Evolutionary conservation across 2,797 vertebrate genomes (phyloP).

Genomic region (Clarias fuscus): DNA sequence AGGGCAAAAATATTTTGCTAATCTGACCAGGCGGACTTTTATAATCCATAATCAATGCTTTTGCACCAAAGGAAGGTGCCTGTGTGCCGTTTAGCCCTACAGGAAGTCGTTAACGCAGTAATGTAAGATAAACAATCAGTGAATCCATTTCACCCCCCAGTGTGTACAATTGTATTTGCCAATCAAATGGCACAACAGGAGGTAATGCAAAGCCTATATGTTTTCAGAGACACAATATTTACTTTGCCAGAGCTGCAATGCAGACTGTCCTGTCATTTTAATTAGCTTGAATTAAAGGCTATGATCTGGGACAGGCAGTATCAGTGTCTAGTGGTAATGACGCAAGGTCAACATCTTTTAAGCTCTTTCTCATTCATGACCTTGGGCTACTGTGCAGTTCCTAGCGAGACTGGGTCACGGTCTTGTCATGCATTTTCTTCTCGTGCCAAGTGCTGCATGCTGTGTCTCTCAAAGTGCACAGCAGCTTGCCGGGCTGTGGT

Average conservation of each 20-base stretch:
- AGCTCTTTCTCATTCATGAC: neutral
- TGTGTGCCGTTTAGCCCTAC: slow-evolving; percentile 37
- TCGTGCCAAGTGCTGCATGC: no score
- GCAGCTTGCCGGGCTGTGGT: no score
- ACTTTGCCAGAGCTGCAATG: neutral
- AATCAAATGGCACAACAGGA: slow-evolving; percentile 39
- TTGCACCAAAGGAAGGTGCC: slow-evolving; percentile 37
- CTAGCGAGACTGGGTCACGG: neutral
- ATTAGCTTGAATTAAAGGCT: neutral
- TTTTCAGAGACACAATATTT: slow-evolving; percentile 22
- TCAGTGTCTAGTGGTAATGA: slow-evolving; percentile 2
- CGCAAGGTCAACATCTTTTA: slow-evolving; percentile 3
- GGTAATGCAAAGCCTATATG: slow-evolving; percentile 27
- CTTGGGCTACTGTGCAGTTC: neutral
- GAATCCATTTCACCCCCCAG: slow-evolving; percentile 49
- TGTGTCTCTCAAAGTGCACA: no score
- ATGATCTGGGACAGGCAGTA: neutral
- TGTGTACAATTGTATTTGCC: slow-evolving; percentile 34
- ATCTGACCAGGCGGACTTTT: slow-evolving; percentile 28
- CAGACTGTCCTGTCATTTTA: neutral
- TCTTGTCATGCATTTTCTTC: no score
- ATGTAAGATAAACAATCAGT: slow-evolving; percentile 33
- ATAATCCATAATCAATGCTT: slow-evolving; percentile 46
- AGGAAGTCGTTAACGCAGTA: slow-evolving; percentile 46
- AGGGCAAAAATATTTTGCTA: slow-evolving; percentile 36